Conservation (phyloP, 2,113 vertebrate species). For the Hirundichthys speculiger region DNA sequence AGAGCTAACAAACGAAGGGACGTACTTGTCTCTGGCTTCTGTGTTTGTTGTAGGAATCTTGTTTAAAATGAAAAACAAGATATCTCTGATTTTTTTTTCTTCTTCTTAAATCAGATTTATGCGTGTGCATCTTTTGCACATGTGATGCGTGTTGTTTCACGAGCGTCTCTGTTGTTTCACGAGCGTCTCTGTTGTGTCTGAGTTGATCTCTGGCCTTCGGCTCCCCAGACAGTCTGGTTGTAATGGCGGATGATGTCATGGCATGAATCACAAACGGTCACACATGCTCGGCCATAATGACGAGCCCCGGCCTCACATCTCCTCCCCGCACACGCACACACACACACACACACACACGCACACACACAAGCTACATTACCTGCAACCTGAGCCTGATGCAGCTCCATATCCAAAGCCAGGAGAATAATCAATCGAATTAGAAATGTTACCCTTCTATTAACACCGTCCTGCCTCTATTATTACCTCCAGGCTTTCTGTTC, state of each 20-base stretch:
- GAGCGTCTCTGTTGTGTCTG: constrained; percentile 42
- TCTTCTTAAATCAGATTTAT: no score
- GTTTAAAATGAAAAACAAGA: no score
- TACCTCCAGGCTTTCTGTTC: constrained; percentile 26
- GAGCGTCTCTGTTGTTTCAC: no score
- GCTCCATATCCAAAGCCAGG: constrained; percentile 40
- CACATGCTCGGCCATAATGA: constrained; percentile 75
- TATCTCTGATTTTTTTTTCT: neutral
- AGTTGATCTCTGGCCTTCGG: constrained; percentile 64
- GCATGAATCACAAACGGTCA: constrained; percentile 78
- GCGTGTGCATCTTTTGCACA: neutral
- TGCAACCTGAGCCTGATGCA: constrained; percentile 73
- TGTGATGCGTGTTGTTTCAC: neutral
- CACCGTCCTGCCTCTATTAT: constrained; percentile 40
- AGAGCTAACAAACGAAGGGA: neutral
- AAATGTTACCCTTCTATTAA: constrained; percentile 69
- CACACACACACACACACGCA: constrained; percentile 10
- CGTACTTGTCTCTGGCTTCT: fast-evolving
- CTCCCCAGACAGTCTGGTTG: constrained; percentile 77
- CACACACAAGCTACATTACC: constrained; percentile 50
- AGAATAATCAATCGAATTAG: constrained; percentile 74
- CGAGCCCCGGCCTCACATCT: constrained; percentile 52
- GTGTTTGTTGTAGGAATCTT: neutral
- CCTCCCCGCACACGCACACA: constrained; percentile 15
- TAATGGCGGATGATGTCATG: constrained; percentile 82